phyloP scores from a whole-genome alignment of 2,113 vertebrate species.

The Festucalex cinctus region DNA sequence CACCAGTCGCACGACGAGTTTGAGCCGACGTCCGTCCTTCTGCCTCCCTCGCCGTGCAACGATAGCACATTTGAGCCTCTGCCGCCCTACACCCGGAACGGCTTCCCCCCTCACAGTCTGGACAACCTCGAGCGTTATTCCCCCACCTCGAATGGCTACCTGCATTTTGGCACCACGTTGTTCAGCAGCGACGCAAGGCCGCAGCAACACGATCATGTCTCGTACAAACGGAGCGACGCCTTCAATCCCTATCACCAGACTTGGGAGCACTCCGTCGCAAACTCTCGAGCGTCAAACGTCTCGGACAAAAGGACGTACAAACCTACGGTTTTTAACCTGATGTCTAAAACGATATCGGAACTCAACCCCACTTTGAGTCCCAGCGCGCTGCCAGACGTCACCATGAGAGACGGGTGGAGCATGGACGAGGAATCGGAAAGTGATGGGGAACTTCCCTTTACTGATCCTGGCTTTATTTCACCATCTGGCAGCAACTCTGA shows the following conservation, averaged over 20 bases:
- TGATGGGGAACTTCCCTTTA: constrained; percentile 62
- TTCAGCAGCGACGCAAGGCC: constrained; percentile 71
- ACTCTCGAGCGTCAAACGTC: constrained; percentile 25
- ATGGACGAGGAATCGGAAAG: constrained; percentile 70
- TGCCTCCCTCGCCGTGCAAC: constrained; percentile 51
- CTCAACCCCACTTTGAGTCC: constrained; percentile 65
- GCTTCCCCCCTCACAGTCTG: constrained; percentile 64
- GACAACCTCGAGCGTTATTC: constrained; percentile 66
- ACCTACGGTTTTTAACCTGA: constrained; percentile 62
- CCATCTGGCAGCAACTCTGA: constrained; percentile 69
- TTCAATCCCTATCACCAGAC: constrained; percentile 40
- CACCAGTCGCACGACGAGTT: constrained; percentile 63
- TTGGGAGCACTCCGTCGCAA: constrained; percentile 35
- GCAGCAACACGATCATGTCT: constrained; percentile 23
- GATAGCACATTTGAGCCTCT: constrained; percentile 42
- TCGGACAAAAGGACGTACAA: constrained; percentile 62
- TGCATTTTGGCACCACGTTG: constrained; percentile 75
- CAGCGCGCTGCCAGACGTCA: constrained; percentile 64
- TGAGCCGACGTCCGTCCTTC: constrained; percentile 54
- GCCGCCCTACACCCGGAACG: constrained; percentile 53
- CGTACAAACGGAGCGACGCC: constrained; percentile 39
- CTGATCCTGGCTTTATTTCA: constrained; percentile 54
- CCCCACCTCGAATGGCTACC: constrained; percentile 66
- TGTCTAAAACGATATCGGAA: constrained; percentile 69
- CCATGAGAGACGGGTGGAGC: constrained; percentile 69